Base-by-base conservation (phyloP, 2,888 invertebrate species). In the Drosophila neotestacea region DNA sequence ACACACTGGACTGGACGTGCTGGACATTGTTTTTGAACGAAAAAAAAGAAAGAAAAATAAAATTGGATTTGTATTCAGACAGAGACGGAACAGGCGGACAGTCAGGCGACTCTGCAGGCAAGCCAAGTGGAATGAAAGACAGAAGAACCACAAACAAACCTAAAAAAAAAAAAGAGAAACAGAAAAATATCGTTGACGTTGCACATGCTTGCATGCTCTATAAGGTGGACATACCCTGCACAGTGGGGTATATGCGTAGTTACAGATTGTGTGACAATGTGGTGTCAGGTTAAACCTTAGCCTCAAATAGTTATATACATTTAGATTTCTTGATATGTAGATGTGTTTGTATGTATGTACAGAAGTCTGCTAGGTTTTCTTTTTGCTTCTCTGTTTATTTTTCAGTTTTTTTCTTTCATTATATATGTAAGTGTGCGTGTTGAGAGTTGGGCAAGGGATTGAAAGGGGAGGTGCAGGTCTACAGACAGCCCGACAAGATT, bases 401-500 rank as follows among this genome's bases (percentile, higher is more conserved):
- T 55, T 61, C 62, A 55, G 48, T 54, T 66, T 48, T 48, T 47
- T 67, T 38, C 46, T 27, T 54, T 44, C 36, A 16, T n/a, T 32
- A 13, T 47, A n/a, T 9, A 10, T 30, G 22, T 50, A 13, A 27
- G 54, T 9, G 32, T 47, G 48, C 52, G 46, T 47, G 28, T 39
- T 27, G 16, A 16, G 16, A 16, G 16, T 16, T 16, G 16, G 16
- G 16, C 16, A 22, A 10, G 39, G 6, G 32, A n/a, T 7, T 10
- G 27, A 16, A 16, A 9, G 10, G 54, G 32, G 13, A 41, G 54
- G 4, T 6, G 42, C 46, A 39, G 51, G 48, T 56, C 55, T 41
- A 28, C 38, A 64, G 61, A 61, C 69, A 64, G 41, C 47, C 46
- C 61, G 50, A 74, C 79, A 59, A 73, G 56, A 79, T 74, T 78